Conservation (phyloP, 2,113 vertebrate species). For the Pachypanchax playfairii region DNA sequence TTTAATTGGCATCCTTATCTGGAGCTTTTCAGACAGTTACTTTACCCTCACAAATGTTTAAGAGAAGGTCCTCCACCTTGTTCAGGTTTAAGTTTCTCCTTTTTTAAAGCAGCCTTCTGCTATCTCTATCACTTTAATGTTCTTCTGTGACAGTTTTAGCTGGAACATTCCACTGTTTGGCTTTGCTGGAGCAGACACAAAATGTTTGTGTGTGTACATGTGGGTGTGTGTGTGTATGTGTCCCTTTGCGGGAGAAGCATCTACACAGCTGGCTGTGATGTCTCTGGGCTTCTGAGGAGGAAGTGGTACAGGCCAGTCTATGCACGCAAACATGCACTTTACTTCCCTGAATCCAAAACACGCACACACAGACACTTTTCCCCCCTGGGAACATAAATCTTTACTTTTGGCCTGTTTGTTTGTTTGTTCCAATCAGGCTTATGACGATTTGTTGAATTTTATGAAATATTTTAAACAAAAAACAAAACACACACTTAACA, state of each 20-base stretch:
- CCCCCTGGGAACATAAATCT: constrained; percentile 7
- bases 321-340: constrained; percentile 51
- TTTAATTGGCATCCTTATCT: constrained; percentile 57
- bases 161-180: constrained; percentile 44
- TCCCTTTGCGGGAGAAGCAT: constrained; percentile 29
- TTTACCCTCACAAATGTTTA: constrained; percentile 49
- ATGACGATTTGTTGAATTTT: constrained; percentile 27
- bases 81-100: not conserved
- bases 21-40: constrained; percentile 44
- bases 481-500: not conserved
- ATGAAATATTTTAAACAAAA: constrained; percentile 15
- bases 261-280: constrained; percentile 46
- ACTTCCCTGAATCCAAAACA: constrained; percentile 40
- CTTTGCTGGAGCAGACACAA: constrained; percentile 25
- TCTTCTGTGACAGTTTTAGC: not conserved
- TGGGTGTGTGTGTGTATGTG: not conserved
- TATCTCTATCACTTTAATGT: constrained; percentile 3
- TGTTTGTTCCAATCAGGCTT: constrained; percentile 32
- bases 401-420: constrained; percentile 28
- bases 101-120: constrained; percentile 7
- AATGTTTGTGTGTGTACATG: constrained; percentile 15
- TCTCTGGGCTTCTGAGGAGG: constrained; percentile 54
- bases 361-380: constrained; percentile 22
- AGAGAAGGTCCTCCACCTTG: too few species aligned
- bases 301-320: constrained; percentile 52